Percentiles rank a stretch among this genome's conserved stretches.
Evolutionary conservation across 2,888 invertebrate genomes (phyloP).

Genomic region (Campoplex nolae): DNA sequence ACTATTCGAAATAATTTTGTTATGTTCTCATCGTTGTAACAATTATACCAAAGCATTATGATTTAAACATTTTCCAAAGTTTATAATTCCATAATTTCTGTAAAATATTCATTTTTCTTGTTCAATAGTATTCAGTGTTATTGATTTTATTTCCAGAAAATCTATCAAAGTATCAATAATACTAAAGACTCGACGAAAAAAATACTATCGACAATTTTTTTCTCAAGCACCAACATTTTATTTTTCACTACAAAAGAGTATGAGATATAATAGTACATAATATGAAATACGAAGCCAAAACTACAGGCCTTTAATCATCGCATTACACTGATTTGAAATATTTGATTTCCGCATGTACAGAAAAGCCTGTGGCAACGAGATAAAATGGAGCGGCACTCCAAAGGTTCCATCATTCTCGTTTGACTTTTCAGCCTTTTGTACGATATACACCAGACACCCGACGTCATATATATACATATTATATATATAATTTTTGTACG

Average conservation of each 20-base stretch:
- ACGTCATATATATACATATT: not conserved
- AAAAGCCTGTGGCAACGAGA: constrained; percentile 49
- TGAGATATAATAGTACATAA: not conserved
- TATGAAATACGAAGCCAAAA: not conserved
- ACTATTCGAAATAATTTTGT: too few relatives aligned
- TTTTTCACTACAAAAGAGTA: not conserved
- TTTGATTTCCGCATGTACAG: not conserved
- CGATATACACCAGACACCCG: not conserved
- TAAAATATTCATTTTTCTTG: too few relatives aligned
- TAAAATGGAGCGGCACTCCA: constrained; percentile 46
- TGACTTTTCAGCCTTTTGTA: constrained; percentile 52
- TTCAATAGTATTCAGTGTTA: too few relatives aligned
- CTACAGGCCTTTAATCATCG: not conserved
- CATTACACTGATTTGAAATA: not conserved
- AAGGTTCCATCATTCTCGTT: constrained; percentile 56
- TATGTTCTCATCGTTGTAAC: too few relatives aligned
- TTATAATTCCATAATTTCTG: not conserved
- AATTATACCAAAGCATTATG: not conserved
- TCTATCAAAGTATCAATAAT: not conserved
- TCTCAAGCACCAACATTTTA: not conserved
- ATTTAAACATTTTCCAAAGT: not conserved
- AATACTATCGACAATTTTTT: not conserved
- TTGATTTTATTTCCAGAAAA: not conserved
- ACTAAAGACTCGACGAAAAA: not conserved
- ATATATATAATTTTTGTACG: constrained; percentile 47